Conservation (phyloP, 1,140 invertebrate genomes). For the Macrobrachium rosenbergii region DNA sequence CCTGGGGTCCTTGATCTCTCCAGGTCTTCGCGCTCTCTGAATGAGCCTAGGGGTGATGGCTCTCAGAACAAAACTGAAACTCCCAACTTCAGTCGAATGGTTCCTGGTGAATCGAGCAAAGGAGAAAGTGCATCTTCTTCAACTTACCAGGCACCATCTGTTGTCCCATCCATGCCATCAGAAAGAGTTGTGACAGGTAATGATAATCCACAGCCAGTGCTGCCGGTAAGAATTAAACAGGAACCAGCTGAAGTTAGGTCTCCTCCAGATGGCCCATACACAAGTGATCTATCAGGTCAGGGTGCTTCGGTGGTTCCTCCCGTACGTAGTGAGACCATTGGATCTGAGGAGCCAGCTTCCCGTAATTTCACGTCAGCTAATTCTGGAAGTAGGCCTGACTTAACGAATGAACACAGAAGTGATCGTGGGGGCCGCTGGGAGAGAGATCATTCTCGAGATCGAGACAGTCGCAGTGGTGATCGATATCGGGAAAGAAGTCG, state of each 20-base stretch:
- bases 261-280: conserved; percentile 60
- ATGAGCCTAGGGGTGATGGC: conserved; percentile 27
- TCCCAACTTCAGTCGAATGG: conserved; percentile 58
- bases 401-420: conserved; percentile 35
- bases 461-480: conserved; percentile 17
- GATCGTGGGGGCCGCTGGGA: conserved; percentile 35
- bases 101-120: conserved; percentile 62
- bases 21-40: conserved; percentile 13
- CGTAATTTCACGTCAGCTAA: conserved; percentile 34
- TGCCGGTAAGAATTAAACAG: conserved; percentile 41
- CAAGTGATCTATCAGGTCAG: conserved; percentile 25
- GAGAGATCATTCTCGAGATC: conserved; percentile 39
- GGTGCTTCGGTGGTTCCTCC: conserved; percentile 54
- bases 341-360: conserved; percentile 50
- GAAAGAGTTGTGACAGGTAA: conserved; percentile 62
- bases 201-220: conserved; percentile 61
- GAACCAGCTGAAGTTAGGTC: conserved; percentile 51
- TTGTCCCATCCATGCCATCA: conserved; percentile 61
- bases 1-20: conserved; percentile 56
- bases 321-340: conserved; percentile 59
- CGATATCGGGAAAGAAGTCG: conserved; percentile 42
- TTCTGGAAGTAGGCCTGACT: conserved; percentile 44
- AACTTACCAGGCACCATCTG: conserved; percentile 42
- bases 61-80: conserved; percentile 30
- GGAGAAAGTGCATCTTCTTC: conserved; percentile 30